Evolutionary conservation across 2,113 vertebrate genomes (phyloP).

Genomic region (Platysteira castanea): DNA sequence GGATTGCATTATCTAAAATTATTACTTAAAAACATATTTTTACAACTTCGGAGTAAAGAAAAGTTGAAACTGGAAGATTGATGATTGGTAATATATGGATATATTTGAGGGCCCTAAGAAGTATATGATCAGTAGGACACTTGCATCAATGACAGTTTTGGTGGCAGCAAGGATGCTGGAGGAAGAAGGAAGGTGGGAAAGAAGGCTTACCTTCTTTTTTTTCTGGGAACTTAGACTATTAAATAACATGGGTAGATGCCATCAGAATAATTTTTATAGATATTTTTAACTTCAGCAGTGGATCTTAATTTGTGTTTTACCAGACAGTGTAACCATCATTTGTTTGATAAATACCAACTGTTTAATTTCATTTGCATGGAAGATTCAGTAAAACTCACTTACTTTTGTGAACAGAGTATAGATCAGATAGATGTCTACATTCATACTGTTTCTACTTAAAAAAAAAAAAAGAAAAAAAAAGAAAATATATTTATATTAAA

Average conservation of each 20-base stretch:
- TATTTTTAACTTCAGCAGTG: neutral
- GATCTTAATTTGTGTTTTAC: neutral
- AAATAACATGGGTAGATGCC: neutral
- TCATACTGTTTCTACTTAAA: neutral
- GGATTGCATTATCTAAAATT: neutral
- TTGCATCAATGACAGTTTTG: neutral
- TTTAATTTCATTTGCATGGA: neutral
- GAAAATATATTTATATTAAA: neutral
- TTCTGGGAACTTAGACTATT: neutral
- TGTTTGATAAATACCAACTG: constrained; percentile 12
- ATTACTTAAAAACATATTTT: neutral
- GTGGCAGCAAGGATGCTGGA: neutral
- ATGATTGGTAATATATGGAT: neutral
- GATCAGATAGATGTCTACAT: neutral
- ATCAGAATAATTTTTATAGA: neutral
- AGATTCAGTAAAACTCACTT: neutral
- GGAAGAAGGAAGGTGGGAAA: neutral
- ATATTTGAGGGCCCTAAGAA: neutral
- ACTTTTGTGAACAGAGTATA: neutral
- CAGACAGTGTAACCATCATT: neutral
- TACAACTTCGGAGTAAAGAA: neutral
- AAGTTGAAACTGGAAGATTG: neutral
- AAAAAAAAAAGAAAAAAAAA: neutral
- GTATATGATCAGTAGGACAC: neutral
- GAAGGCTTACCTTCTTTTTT: neutral